phyloP scores from a whole-genome alignment of 2,113 vertebrate genomes.

The Rhabdomys dilectus region DNA sequence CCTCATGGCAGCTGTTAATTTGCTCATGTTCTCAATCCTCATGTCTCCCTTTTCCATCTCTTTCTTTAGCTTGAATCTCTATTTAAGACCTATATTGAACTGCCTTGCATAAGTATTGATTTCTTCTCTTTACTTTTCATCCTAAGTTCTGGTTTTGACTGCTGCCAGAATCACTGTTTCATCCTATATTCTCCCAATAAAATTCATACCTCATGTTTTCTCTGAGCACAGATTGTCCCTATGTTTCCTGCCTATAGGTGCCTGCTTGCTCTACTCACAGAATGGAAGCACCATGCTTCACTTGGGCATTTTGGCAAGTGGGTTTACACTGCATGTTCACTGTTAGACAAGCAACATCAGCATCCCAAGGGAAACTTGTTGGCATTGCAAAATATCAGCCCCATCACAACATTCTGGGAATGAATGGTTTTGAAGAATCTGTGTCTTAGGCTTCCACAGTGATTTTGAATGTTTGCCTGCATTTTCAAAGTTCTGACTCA shows the following conservation, averaged over 20 bases:
- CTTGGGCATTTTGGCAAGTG: fast-evolving
- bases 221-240: not conserved
- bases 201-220: not conserved
- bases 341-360: not conserved
- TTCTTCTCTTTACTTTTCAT: not conserved
- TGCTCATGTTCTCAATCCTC: not conserved
- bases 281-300: fast-evolving
- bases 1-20: too few species aligned
- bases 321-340: not conserved
- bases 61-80: not conserved
- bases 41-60: not conserved
- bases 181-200: not conserved
- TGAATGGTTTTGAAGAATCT: not conserved
- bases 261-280: fast-evolving
- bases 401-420: not conserved
- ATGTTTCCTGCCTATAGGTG: fast-evolving
- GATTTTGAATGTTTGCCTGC: not conserved
- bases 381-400: not conserved
- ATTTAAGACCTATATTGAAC: not conserved
- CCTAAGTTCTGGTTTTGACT: not conserved
- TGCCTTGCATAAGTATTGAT: fast-evolving
- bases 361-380: too few species aligned
- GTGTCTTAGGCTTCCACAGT: not conserved
- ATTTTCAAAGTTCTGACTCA: not conserved
- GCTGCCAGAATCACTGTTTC: fast-evolving